Conservation (phyloP, 2,113 vertebrate species). For the Oncorhynchus tshawytscha region DNA sequence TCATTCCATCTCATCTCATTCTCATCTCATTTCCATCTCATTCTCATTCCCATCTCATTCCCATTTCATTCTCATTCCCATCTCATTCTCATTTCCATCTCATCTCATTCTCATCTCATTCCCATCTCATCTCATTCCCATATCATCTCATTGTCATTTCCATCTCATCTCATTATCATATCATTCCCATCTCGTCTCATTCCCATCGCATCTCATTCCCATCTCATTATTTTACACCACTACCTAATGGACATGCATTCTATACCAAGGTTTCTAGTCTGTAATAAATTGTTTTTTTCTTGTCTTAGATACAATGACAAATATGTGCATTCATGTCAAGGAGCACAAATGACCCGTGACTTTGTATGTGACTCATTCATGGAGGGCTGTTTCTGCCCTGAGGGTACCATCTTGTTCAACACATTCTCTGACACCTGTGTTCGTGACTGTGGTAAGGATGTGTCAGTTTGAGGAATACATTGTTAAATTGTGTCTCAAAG, state of each 20-base stretch:
- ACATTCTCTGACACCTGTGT: conserved; percentile 61
- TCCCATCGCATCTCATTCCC: too few relatives aligned
- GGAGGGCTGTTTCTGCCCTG: conserved; percentile 87
- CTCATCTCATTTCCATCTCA: too few relatives aligned
- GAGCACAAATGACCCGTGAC: neutral
- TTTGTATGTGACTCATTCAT: conserved; percentile 15
- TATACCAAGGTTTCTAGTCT: neutral
- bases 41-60: too few relatives aligned
- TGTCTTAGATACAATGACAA: conserved; percentile 55
- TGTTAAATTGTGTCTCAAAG: neutral
- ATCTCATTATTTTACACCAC: too few relatives aligned
- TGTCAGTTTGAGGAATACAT: neutral
- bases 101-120: too few relatives aligned
- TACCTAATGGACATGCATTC: too few relatives aligned
- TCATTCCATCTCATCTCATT: too few relatives aligned
- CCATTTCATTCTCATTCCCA: too few relatives aligned
- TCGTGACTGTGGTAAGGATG: conserved; percentile 66
- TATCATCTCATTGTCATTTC: fast-evolving
- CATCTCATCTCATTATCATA: too few relatives aligned
- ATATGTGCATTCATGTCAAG: conserved; percentile 3
- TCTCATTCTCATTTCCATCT: too few relatives aligned
- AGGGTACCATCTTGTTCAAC: conserved; percentile 53
- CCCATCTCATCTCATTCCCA: too few relatives aligned
- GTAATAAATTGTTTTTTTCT: neutral
- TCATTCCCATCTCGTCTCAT: too few relatives aligned